Conservation (phyloP, 1,140 invertebrate genomes). For the Drosophila aff. region DNA sequence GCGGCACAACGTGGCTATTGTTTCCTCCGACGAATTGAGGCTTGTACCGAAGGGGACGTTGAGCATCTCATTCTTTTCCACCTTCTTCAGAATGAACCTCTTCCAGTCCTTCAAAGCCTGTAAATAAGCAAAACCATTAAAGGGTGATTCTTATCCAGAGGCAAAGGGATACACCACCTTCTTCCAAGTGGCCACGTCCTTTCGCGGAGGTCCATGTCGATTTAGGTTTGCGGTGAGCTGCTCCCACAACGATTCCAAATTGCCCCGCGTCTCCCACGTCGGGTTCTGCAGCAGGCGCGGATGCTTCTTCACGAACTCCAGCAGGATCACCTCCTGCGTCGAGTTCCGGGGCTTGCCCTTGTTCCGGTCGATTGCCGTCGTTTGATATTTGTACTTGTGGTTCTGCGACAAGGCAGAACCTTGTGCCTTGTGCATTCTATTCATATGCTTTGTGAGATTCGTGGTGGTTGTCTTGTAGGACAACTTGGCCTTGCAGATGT, state of each 20-base stretch:
- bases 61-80: constrained; percentile 70
- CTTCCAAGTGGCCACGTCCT: constrained; percentile 67
- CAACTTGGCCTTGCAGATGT: constrained; percentile 71
- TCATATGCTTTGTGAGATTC: constrained; percentile 73
- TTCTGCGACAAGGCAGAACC: constrained; percentile 8
- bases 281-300: constrained; percentile 64
- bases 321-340: constrained; percentile 55
- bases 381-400: constrained; percentile 54
- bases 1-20: constrained; percentile 65
- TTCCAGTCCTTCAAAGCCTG: constrained; percentile 76
- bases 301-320: constrained; percentile 70
- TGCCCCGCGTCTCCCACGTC: constrained; percentile 59
- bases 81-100: constrained; percentile 69
- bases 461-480: constrained; percentile 74
- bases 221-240: constrained; percentile 61
- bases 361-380: constrained; percentile 43
- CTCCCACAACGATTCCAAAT: constrained; percentile 59
- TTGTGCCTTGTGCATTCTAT: constrained; percentile 47
- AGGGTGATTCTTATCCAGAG: not conserved
- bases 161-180: constrained; percentile 28
- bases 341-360: constrained; percentile 63
- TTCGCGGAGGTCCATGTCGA: constrained; percentile 55
- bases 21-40: constrained; percentile 65
- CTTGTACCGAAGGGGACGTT: constrained; percentile 65
- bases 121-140: not conserved